These are phyloP conservation scores for Chaetops frenatus DNA, from an alignment of 2,113 vertebrate genomes.

Conservation along the genomic window DNA sequence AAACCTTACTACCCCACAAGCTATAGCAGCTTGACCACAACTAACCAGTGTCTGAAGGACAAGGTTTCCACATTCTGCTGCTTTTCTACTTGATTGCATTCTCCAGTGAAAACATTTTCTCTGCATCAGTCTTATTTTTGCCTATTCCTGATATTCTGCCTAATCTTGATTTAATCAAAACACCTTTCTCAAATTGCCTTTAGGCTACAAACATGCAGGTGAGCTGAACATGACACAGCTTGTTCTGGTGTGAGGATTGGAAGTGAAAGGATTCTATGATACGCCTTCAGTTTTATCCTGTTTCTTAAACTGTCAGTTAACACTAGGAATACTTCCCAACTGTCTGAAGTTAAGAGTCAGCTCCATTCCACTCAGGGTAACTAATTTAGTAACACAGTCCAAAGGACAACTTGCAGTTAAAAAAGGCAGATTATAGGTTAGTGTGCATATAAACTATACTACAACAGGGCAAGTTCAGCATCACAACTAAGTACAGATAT, in stretches of 20 bases:
- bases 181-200: neutral
- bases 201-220: neutral
- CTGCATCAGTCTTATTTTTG: neutral
- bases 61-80: neutral
- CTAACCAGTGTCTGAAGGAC: neutral
- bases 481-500: neutral
- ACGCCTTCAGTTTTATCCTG: neutral
- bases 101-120: neutral
- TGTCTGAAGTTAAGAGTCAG: neutral
- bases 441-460: neutral
- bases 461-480: neutral
- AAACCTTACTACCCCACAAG: neutral
- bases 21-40: neutral
- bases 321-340: neutral
- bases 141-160: neutral
- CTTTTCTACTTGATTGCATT: neutral
- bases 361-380: neutral
- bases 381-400: neutral
- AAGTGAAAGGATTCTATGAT: neutral
- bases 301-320: neutral
- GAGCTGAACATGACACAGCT: neutral
- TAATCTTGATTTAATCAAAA: neutral
- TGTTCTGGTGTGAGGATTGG: neutral
- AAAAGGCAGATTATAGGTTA: neutral
- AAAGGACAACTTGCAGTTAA: neutral